These are phyloP conservation scores for Pseudomyrmex flavicornis DNA, from an alignment of 1,140 invertebrate species.

Conservation along the genomic window DNA sequence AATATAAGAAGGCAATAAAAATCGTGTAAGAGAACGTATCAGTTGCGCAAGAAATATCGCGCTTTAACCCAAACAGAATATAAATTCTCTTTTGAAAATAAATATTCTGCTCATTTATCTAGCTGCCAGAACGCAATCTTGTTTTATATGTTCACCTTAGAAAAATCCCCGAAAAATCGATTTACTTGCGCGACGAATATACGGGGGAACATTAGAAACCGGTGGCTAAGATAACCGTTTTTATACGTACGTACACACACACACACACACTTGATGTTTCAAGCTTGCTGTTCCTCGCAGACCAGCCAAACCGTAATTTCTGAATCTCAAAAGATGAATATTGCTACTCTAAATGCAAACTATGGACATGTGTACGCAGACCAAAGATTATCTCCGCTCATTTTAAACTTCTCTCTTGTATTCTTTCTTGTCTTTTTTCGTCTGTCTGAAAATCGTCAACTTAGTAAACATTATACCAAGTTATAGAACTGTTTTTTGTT, in stretches of 20 bases:
- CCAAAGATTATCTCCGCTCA: background rate
- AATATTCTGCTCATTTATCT: background rate
- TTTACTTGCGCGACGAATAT: background rate
- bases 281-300: slow-evolving; percentile 1
- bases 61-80: background rate
- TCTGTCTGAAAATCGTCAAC: background rate
- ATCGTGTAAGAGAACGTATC: background rate
- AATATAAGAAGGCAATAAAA: background rate
- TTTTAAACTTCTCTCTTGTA: background rate
- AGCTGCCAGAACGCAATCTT: background rate
- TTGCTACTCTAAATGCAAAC: slow-evolving; percentile 36
- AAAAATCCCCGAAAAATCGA: slow-evolving; percentile 1
- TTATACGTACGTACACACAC: background rate
- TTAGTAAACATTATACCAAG: no score
- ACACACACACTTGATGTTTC: background rate
- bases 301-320: background rate
- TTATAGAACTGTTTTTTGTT: no score
- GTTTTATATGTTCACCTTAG: background rate
- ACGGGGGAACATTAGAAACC: background rate
- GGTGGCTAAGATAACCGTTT: background rate
- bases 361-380: slow-evolving; percentile 23
- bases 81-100: slow-evolving; percentile 1
- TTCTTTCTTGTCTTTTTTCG: background rate
- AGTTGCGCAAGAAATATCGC: background rate
- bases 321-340: slow-evolving; percentile 15